Evolutionary conservation across 1,140 invertebrate genomes (phyloP), one percentile per base, ranked within the genome.

Genomic region (Pemphigus obesinymphae): DNA sequence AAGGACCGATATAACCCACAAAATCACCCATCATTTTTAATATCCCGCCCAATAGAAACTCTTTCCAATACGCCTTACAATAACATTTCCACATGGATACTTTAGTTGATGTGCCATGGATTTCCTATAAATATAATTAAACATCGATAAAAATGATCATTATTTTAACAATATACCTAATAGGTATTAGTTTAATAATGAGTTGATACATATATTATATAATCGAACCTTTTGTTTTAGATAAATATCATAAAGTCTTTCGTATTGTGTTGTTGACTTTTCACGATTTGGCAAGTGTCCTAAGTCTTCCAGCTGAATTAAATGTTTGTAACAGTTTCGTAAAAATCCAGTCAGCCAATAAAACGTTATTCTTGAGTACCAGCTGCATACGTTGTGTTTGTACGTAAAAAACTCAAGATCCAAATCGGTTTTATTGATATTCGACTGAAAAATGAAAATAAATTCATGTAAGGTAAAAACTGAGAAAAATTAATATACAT

Each of bases 11-110:
- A 63, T 95, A 90, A 48, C 91, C 92, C 55, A 91, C 89, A 83
- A 91, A 86, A 87, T 96, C 94, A n/a, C 93, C 92, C n/a, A 91
- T 86, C 31, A 96, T 86, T 85, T 95, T 93, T 81, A 93, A 88
- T 63, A 94, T 82, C 4, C 93, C 94, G 40, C 93, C 93, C 31
- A 93, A 86, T 29, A 90, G 87, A 86, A 95, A 91, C 84, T 91
- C 91, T 61, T 89, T 88, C 92, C 93, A 94, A 84, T 93, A 91
- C 72, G 90, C 91, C 84, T 88, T 88, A 84, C 91, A 88, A 85
- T 92, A 93, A 84, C 92, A 93, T 83, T 87, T 86, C 92, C 92
- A 94, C 53, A 92, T 85, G 82, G 86, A 89, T 23, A 87, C 75
- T 82, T 84, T 82, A n/a, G 83, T 82, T 15, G 83, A 45, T 0